Evolutionary conservation across 2,797 vertebrate genomes (phyloP).

Genomic region (Ctenosaura bakeri): DNA sequence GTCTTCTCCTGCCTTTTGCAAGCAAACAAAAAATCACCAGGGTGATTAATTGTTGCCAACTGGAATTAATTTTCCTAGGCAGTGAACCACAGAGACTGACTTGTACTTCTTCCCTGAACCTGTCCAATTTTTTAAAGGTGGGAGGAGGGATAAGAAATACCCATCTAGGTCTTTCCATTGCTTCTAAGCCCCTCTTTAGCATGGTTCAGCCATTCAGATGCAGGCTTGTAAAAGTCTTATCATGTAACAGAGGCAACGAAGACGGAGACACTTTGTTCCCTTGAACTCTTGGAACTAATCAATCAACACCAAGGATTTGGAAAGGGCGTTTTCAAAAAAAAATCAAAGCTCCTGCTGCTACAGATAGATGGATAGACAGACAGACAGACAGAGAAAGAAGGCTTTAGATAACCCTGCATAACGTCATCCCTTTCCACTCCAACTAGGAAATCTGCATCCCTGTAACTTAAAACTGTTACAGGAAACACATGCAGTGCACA

Average conservation of each 20-base stretch:
- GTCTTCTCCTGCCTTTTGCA: conserved; percentile 36
- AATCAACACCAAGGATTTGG: conserved; percentile 28
- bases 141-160: neutral
- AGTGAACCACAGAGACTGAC: conserved; percentile 67
- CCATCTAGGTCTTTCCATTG: conserved; percentile 47
- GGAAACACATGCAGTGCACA: too few species aligned
- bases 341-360: too few species aligned
- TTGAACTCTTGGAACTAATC: conserved; percentile 27
- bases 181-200: conserved; percentile 60
- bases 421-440: too few species aligned
- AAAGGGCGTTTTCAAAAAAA: neutral
- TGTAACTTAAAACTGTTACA: too few species aligned
- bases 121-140: neutral
- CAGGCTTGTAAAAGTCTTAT: conserved; percentile 46
- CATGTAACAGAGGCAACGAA: conserved; percentile 49
- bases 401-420: too few species aligned
- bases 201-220: conserved; percentile 63
- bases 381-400: too few species aligned
- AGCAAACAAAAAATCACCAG: conserved; percentile 41
- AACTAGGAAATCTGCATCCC: too few species aligned
- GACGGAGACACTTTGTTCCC: conserved; percentile 54
- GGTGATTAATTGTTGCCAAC: conserved; percentile 63
- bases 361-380: too few species aligned
- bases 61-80: conserved; percentile 68
- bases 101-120: conserved; percentile 66